Evolutionary conservation across 2,888 invertebrate genomes (phyloP), one percentile per base, ranked within the genome.

Genomic region (Hypomecis atomaria): DNA sequence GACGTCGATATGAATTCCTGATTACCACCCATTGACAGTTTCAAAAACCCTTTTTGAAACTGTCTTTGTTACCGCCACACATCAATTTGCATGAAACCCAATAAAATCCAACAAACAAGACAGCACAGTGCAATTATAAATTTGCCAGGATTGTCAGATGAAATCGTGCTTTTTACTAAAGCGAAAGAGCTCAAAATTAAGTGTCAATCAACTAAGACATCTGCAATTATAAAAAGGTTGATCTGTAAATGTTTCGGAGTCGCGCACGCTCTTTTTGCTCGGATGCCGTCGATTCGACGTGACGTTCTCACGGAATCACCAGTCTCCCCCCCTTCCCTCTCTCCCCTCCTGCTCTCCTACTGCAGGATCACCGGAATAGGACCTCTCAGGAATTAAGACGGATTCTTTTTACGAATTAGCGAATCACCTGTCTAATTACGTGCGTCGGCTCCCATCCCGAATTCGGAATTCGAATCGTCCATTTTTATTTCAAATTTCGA

Each of bases 371-470:
- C 76, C 77, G 74, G 80, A 80, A 81, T 80, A 80, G 80, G 78
- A 72, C 80, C 78, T 71, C 65, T 48, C 75, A 71, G 78, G 84
- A 83, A 85, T 85, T 83, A 84, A 86, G 85, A 82, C 84, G 87
- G 81, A 90, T 90, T 89, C 92, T 83, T 85, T 84, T 82, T 82
- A 76, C 82, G 89, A 90, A 92, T 92, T 90, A 92, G 87, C 88
- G 89, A 89, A 89, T 91, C 90, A 90, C 90, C 91, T 91, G 91
- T 89, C 90, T 90, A 90, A 91, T 91, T 91, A 89, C 84, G 78
- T 77, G 78, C 74, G 71, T 71, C 76, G 77, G 75, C 79, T 76
- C 77, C 80, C 56, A 84, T 83, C 78, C 82, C 69, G 78, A 84
- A 85, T 80, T 81, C 71, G 81, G 82, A 81, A 84, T 82, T 73